A percentile compares a stretch with the other conserved stretches of the same genome.
Evolutionary conservation across 2,888 invertebrate species (phyloP).

Genomic region (Tetragonula carbonaria): DNA sequence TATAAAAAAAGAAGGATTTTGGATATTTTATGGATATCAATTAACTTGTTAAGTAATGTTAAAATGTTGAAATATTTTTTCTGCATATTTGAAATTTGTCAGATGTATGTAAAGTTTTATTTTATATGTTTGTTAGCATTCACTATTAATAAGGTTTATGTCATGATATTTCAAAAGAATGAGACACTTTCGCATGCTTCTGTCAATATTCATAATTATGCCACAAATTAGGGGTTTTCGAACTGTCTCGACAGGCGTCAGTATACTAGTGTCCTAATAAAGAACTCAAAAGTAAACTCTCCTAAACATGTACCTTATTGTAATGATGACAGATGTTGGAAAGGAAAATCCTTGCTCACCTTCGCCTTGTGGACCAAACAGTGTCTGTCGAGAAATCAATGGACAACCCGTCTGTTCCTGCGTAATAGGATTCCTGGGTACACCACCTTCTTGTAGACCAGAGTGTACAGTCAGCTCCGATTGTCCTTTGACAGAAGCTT

Average conservation of each 20-base stretch:
- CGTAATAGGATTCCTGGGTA: constrained; percentile 89
- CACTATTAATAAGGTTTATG: neutral
- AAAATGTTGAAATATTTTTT: too few species aligned
- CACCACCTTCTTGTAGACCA: constrained; percentile 91
- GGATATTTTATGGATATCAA: too few species aligned
- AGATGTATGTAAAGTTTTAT: too few species aligned
- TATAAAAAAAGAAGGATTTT: too few species aligned
- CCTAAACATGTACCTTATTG: neutral
- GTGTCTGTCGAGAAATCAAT: constrained; percentile 87
- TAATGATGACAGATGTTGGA: constrained; percentile 70
- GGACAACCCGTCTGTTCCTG: constrained; percentile 89
- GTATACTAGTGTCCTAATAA: too few species aligned
- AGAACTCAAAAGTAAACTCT: too few species aligned
- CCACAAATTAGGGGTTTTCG: neutral
- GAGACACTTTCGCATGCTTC: neutral
- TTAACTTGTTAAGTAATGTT: too few species aligned
- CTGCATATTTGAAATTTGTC: too few species aligned
- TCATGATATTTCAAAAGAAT: neutral
- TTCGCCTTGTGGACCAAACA: constrained; percentile 92
- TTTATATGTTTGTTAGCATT: neutral
- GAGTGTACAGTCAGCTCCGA: constrained; percentile 92
- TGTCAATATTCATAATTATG: neutral
- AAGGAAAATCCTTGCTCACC: constrained; percentile 89
- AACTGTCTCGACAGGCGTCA: neutral
- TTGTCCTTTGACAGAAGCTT: constrained; percentile 90